Conservation (phyloP, 2,113 vertebrate genomes). For the Columbina picui region DNA sequence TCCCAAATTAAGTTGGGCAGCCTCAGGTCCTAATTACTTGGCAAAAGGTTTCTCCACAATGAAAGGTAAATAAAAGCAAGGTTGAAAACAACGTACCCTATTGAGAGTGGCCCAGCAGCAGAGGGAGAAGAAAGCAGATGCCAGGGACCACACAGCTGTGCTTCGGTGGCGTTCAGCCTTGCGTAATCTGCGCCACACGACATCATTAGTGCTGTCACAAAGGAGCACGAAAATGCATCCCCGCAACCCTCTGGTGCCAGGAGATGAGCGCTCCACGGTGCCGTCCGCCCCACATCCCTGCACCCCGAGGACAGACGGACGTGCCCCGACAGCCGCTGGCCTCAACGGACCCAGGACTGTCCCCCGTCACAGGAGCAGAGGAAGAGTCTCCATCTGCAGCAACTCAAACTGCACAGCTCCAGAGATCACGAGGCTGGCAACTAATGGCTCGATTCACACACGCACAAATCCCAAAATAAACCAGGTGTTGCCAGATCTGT, state of each 20-base stretch:
- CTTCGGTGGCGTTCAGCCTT: background rate
- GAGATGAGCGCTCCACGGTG: background rate
- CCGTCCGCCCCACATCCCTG: too few species aligned
- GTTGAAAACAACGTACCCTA: background rate
- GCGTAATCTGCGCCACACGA: background rate
- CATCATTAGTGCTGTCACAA: background rate
- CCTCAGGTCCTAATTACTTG: background rate
- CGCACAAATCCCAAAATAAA: background rate
- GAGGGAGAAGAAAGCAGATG: background rate
- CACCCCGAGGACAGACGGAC: background rate
- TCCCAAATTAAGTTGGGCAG: background rate
- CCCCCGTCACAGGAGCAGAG: background rate
- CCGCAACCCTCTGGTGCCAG: background rate
- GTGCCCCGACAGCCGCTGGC: accelerated
- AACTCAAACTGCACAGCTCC: background rate
- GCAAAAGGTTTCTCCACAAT: background rate
- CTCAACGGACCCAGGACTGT: accelerated
- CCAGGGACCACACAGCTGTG: background rate
- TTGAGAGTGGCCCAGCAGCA: background rate
- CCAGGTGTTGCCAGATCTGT: background rate
- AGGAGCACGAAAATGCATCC: background rate
- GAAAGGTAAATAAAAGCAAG: background rate
- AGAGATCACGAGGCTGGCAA: background rate
- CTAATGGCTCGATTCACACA: background rate
- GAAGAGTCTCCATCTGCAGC: background rate